phyloP scores from a whole-genome alignment of 2,888 invertebrate genomes.

The Xiphydria camelus region DNA sequence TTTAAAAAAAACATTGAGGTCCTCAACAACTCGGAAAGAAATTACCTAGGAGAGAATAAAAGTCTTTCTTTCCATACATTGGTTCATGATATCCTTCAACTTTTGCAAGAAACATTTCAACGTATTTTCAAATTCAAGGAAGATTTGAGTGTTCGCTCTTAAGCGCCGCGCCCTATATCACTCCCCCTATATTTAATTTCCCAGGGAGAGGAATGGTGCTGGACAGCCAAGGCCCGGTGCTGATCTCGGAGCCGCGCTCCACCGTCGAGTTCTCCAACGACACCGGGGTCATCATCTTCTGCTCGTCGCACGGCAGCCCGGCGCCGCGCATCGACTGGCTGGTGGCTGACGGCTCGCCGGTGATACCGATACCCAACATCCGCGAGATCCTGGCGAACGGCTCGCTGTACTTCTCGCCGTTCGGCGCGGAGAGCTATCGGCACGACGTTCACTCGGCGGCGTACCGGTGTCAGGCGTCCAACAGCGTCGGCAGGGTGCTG shows the following conservation, averaged over 20 bases:
- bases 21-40: too few species aligned
- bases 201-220: slow-evolving; percentile 53
- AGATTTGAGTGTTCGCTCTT: too few species aligned
- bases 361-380: slow-evolving; percentile 66
- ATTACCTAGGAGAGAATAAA: too few species aligned
- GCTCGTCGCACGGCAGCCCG: slow-evolving; percentile 78
- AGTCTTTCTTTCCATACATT: too few species aligned
- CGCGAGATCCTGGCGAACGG: slow-evolving; percentile 80
- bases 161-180: too few species aligned
- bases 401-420: slow-evolving; percentile 83
- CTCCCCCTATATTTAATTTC: too few species aligned
- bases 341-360: slow-evolving; percentile 71
- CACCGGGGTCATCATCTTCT: slow-evolving; percentile 75
- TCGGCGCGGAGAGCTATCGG: slow-evolving; percentile 77
- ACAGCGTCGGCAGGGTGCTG: slow-evolving; percentile 75
- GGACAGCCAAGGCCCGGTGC: slow-evolving; percentile 72
- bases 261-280: slow-evolving; percentile 77
- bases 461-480: slow-evolving; percentile 70
- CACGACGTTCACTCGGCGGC: slow-evolving; percentile 83
- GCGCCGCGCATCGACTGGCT: slow-evolving; percentile 80
- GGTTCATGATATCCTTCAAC: too few species aligned
- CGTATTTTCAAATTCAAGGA: too few species aligned
- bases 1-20: too few species aligned
- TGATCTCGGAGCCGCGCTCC: slow-evolving; percentile 77
- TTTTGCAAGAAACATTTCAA: too few species aligned